phyloP scores from a whole-genome alignment of 2,888 invertebrate genomes.

The Dasysyrphus albostriatus region DNA sequence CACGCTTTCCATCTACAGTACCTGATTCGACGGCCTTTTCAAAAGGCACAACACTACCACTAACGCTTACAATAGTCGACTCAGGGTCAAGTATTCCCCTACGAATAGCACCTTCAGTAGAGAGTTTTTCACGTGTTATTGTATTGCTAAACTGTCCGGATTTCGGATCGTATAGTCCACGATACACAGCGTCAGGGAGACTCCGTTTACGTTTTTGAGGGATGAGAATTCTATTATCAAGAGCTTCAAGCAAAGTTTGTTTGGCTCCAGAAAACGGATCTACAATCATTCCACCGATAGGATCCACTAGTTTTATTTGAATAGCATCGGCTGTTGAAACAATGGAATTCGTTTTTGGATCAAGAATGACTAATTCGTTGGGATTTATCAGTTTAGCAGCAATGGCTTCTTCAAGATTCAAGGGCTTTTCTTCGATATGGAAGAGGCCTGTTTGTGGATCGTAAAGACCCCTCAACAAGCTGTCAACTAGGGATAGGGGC shows the following conservation, averaged over 20 bases:
- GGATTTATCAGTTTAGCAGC: constrained; percentile 90
- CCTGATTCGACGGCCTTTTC: constrained; percentile 92
- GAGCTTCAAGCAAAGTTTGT: constrained; percentile 92
- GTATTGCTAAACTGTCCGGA: constrained; percentile 93
- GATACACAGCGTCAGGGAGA: constrained; percentile 94
- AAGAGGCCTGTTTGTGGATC: constrained; percentile 90
- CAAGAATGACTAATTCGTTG: constrained; percentile 90
- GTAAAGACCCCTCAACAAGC: constrained; percentile 91
- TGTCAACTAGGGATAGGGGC: constrained; percentile 93
- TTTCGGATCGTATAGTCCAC: constrained; percentile 94
- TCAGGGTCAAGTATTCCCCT: constrained; percentile 93
- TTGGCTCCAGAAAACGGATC: constrained; percentile 90
- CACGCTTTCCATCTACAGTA: constrained; percentile 90
- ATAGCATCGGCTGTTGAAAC: constrained; percentile 93
- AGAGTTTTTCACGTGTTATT: constrained; percentile 90
- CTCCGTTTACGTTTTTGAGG: constrained; percentile 93
- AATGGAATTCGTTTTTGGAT: constrained; percentile 91
- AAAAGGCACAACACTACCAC: constrained; percentile 92
- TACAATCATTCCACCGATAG: constrained; percentile 90
- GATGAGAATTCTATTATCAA: constrained; percentile 91
- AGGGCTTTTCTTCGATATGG: constrained; percentile 87
- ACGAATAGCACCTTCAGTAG: constrained; percentile 92
- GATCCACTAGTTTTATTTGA: constrained; percentile 90
- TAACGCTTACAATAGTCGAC: constrained; percentile 93
- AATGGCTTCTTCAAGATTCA: constrained; percentile 91